Conservation (phyloP, 30 jellyfish, hydroid and myxozoan genomes). For the Phacellophora camtschatica region DNA sequence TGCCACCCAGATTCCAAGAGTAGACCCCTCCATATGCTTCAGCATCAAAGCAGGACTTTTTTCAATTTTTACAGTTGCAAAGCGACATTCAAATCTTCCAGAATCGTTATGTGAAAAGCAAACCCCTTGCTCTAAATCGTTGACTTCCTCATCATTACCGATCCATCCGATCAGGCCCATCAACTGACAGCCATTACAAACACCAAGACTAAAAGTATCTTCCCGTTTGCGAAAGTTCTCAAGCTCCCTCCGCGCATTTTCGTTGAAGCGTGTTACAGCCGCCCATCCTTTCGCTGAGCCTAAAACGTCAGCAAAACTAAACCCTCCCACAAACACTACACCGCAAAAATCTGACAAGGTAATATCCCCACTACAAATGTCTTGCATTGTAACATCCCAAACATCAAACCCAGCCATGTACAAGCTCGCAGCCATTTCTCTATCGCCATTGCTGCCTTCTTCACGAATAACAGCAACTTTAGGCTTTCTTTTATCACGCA, state of each 20-base stretch:
- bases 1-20: constrained; percentile 84
- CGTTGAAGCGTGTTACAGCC: constrained; percentile 63
- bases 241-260: constrained; percentile 54
- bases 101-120: constrained; percentile 78
- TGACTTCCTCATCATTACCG: constrained; percentile 43
- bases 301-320: constrained; percentile 90
- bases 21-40: constrained; percentile 77
- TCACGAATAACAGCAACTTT: constrained; percentile 87
- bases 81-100: constrained; percentile 87
- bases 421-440: constrained; percentile 86
- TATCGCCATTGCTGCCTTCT: constrained; percentile 93
- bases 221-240: constrained; percentile 69
- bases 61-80: constrained; percentile 64
- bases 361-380: constrained; percentile 45
- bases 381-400: constrained; percentile 89
- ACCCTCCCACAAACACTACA: constrained; percentile 89
- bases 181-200: constrained; percentile 92
- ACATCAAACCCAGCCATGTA: constrained; percentile 85
- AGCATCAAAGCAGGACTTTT: constrained; percentile 77
- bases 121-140: constrained; percentile 36
- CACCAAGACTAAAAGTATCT: constrained; percentile 92
- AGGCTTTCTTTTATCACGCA: not conserved
- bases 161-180: constrained; percentile 91
- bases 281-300: constrained; percentile 99
- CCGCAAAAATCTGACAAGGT: constrained; percentile 64